A percentile compares a stretch with the other conserved stretches of the same genome.
These are phyloP conservation scores for Brachypodius melanocephalos DNA, from an alignment of 2,113 vertebrate species.

Conservation along the genomic window DNA sequence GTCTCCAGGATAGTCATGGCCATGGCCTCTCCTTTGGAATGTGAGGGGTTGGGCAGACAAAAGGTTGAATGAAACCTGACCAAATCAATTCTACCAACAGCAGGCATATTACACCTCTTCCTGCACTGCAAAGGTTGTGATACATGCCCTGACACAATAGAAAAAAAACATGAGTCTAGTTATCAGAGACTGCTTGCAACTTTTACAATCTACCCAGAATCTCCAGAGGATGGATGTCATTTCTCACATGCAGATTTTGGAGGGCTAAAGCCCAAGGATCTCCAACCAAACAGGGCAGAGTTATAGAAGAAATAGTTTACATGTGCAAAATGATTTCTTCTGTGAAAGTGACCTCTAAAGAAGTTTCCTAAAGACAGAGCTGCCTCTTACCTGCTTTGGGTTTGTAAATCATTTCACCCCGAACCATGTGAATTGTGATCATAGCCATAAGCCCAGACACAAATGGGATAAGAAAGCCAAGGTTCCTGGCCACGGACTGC, in stretches of 20 bases:
- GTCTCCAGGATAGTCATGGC: background rate
- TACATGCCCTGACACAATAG: background rate
- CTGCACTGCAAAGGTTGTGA: background rate
- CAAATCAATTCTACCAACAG: background rate
- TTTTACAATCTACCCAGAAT: background rate
- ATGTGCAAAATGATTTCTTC: background rate
- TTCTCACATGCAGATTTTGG: background rate
- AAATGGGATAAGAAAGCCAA: conserved; percentile 88
- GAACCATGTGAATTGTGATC: conserved; percentile 85
- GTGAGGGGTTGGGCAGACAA: background rate
- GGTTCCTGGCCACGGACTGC: conserved; percentile 81
- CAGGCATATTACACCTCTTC: background rate
- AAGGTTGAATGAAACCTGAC: background rate
- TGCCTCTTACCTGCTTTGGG: conserved; percentile 82
- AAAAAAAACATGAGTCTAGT: rapidly evolving
- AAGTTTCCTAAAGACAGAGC: background rate
- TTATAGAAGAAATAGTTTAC: background rate
- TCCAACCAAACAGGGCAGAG: background rate
- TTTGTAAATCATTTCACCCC: conserved; percentile 83
- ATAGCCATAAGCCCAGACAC: conserved; percentile 83
- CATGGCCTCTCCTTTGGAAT: background rate
- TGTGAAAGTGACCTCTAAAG: background rate
- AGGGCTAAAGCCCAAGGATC: background rate
- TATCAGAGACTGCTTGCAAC: background rate
- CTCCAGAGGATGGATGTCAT: background rate